Conservation (phyloP, 2,888 invertebrate species). For the Campoplex nolae region DNA sequence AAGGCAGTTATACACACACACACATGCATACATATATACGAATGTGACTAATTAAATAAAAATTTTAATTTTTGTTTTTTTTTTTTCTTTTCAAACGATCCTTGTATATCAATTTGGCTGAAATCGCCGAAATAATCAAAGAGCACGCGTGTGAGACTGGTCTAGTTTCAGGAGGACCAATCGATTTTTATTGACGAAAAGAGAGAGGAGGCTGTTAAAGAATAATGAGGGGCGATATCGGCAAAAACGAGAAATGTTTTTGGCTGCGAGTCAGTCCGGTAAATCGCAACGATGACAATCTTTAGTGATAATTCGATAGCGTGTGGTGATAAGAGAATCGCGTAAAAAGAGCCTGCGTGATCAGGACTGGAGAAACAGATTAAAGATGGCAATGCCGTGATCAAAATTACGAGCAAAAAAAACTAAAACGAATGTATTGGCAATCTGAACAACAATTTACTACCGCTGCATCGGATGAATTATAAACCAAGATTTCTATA, state of each 20-base stretch:
- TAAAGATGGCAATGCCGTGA: neutral
- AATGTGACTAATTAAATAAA: slow-evolving; percentile 9
- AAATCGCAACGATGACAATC: slow-evolving; percentile 71
- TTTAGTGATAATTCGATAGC: slow-evolving; percentile 68
- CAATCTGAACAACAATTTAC: neutral
- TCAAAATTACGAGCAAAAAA: neutral
- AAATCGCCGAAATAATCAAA: slow-evolving; percentile 61
- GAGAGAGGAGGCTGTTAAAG: slow-evolving; percentile 22
- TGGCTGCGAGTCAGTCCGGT: slow-evolving; percentile 39
- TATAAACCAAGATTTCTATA: neutral
- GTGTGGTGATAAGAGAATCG: slow-evolving; percentile 28
- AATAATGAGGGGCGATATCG: slow-evolving; percentile 18
- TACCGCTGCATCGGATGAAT: neutral
- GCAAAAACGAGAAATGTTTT: slow-evolving; percentile 23
- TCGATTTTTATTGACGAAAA: slow-evolving; percentile 47
- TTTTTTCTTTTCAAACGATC: slow-evolving; percentile 39
- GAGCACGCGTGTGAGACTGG: slow-evolving; percentile 62
- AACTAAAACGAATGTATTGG: neutral
- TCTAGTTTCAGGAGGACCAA: slow-evolving; percentile 70
- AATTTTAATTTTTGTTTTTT: neutral
- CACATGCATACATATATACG: slow-evolving; percentile 22
- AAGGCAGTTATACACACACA: no score
- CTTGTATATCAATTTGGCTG: slow-evolving; percentile 58
- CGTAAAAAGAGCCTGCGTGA: slow-evolving; percentile 3
- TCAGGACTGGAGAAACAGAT: slow-evolving; percentile 27